Base-by-base conservation (phyloP, 2,797 vertebrate species). In the Avahi laniger region DNA sequence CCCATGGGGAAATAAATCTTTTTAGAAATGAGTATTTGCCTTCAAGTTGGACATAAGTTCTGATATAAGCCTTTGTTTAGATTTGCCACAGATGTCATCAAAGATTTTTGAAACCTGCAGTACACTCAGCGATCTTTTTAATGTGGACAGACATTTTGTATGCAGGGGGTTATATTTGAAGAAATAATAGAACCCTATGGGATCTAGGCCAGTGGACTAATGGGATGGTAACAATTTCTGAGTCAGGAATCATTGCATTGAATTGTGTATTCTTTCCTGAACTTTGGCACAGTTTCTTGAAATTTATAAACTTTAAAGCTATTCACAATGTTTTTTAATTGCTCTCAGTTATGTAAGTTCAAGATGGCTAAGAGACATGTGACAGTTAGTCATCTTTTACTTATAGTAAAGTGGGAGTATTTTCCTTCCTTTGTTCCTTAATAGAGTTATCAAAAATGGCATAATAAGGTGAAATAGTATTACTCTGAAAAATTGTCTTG, bases 21-120 rank as follows among this genome's bases (percentile, higher is more conserved):
- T 61, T 57, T 43, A 63, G 38, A 79, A 69, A 50, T 43, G 30
- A n/a, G 80, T 4, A 69, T 87, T 90, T 92, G 30, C 63, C 48
- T 90, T 90, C 41, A 97, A 61, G 35, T 59, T 84, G 61, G 20
- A 91, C 76, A 38, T 46, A 43, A 75, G 11, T 84, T 65, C 94
- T 94, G 10, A 48, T 59, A 67, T 72, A 59, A 81, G 33, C 17
- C 70, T 24, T 75, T 88, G 9, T 18, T 87, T 75, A 78, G 30
- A 48, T 76, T 95, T 18, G 86, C 24, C 43, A 30, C 2, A 80
- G 30, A 91, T 67, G 12, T 91, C 14, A 82, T n/a, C 24, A 54
- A 48, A 85, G 33, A 84, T 35, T 72, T 87, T 35, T 50, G 48
- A 92, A 93, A 46, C 28, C 24, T 73, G 0, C 73, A 67, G 46